phyloP scores from a whole-genome alignment of 2,113 vertebrate species.

The Hippopotamus amphibius region DNA sequence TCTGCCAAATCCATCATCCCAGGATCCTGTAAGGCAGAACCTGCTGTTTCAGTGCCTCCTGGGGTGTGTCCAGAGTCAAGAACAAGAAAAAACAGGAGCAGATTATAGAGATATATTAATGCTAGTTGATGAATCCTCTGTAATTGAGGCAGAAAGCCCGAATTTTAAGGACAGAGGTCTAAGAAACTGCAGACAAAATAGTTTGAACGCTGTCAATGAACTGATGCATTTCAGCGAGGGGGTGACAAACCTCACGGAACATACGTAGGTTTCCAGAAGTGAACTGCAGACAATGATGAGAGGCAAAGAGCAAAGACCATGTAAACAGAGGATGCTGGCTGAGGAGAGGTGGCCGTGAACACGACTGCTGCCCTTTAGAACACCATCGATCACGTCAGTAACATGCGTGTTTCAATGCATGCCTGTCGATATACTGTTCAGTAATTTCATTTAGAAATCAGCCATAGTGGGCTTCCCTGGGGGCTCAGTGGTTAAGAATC shows the following conservation, averaged over 20 bases:
- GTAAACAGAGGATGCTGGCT: not conserved
- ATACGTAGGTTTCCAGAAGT: fast-evolving
- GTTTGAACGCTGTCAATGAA: not conserved
- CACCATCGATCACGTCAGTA: fast-evolving
- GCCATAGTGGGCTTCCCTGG: too few species aligned
- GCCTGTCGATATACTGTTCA: not conserved
- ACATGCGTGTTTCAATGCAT: fast-evolving
- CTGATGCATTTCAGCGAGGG: not conserved
- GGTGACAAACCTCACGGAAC: not conserved
- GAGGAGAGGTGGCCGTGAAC: not conserved
- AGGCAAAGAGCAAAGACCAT: not conserved
- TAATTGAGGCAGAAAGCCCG: not conserved
- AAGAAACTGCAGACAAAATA: not conserved
- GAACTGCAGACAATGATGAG: not conserved
- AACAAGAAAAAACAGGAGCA: not conserved
- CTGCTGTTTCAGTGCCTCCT: not conserved
- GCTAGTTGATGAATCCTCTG: not conserved
- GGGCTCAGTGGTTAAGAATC: too few species aligned
- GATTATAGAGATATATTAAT: not conserved
- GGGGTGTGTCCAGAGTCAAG: not conserved
- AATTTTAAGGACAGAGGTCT: not conserved
- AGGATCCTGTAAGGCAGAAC: not conserved
- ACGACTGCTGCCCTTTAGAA: fast-evolving
- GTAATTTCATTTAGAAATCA: not conserved
- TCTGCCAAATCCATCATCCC: not conserved